Percentiles rank a stretch among this genome's conserved stretches.
phyloP scores from a whole-genome alignment of 2,888 invertebrate species.

The Scrobipalpa costella region DNA sequence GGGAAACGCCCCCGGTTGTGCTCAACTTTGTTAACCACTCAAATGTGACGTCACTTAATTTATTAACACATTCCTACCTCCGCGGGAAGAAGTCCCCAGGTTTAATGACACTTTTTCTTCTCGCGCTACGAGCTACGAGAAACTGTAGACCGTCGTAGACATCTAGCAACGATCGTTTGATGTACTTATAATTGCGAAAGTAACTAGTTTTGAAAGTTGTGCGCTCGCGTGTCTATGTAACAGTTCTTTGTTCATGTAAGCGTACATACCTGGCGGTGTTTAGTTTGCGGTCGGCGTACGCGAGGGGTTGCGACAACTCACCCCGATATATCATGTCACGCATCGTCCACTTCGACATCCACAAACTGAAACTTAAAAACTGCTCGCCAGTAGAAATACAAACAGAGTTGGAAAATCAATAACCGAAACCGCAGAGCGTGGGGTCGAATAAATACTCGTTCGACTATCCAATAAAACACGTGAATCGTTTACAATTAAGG shows the following conservation, averaged over 20 bases:
- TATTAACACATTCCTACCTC: constrained; percentile 76
- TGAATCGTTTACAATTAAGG: constrained; percentile 81
- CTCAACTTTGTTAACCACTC: constrained; percentile 71
- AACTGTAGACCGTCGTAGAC: constrained; percentile 40
- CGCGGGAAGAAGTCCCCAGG: constrained; percentile 56
- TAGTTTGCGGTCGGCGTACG: constrained; percentile 35
- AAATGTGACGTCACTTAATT: constrained; percentile 80
- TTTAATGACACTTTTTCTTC: constrained; percentile 68
- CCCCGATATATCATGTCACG: constrained; percentile 47
- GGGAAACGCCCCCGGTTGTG: constrained; percentile 74
- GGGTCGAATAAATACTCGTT: constrained; percentile 71
- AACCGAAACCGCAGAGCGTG: constrained; percentile 70
- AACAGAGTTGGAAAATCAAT: constrained; percentile 70
- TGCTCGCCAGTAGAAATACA: constrained; percentile 53
- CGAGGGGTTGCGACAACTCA: constrained; percentile 34
- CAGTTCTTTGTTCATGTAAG: constrained; percentile 2
- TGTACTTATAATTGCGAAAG: background rate
- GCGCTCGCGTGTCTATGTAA: background rate
- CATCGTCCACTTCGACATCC: constrained; percentile 44
- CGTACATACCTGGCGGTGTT: constrained; percentile 26
- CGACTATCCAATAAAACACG: constrained; percentile 81
- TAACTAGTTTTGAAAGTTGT: background rate
- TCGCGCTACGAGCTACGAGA: constrained; percentile 58
- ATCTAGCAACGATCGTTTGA: background rate
- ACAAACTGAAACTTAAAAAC: constrained; percentile 54